Percentiles rank a stretch among this genome's conserved stretches.
Evolutionary conservation across 2,797 vertebrate genomes (phyloP).

Genomic region (Phaenicophaeus curvirostris): DNA sequence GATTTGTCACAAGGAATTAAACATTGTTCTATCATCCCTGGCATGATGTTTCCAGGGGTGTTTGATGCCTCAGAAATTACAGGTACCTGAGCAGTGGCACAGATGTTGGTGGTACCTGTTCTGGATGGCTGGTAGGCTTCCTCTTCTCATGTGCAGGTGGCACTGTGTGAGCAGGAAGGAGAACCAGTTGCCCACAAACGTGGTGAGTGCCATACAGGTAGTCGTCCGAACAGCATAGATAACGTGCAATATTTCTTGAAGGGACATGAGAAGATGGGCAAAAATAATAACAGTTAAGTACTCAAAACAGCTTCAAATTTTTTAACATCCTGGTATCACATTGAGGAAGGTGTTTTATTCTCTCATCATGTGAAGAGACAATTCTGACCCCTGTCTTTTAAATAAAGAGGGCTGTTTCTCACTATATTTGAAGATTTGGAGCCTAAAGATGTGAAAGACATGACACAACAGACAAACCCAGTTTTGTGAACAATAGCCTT

Average conservation of each 20-base stretch:
- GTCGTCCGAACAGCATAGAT: neutral
- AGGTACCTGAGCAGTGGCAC: neutral
- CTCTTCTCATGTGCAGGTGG: neutral
- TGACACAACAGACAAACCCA: neutral
- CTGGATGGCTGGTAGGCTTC: neutral
- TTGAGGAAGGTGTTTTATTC: neutral
- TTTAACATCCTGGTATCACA: neutral
- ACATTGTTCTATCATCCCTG: neutral
- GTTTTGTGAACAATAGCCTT: slow-evolving; percentile 20
- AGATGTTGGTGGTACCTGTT: neutral
- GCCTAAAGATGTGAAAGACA: neutral
- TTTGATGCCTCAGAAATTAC: neutral
- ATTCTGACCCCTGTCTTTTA: neutral
- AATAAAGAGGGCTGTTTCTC: neutral
- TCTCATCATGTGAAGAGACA: neutral
- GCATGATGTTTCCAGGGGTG: neutral
- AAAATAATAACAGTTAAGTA: neutral
- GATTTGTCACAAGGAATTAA: neutral
- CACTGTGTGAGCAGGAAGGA: neutral
- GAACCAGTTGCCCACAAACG: neutral
- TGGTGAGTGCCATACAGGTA: neutral
- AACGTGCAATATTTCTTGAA: neutral
- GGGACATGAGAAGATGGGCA: neutral
- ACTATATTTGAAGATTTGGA: slow-evolving; percentile 3
- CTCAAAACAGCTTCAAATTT: neutral